Evolutionary conservation across 2,113 vertebrate species (phyloP).

Genomic region (Aix galericulata): DNA sequence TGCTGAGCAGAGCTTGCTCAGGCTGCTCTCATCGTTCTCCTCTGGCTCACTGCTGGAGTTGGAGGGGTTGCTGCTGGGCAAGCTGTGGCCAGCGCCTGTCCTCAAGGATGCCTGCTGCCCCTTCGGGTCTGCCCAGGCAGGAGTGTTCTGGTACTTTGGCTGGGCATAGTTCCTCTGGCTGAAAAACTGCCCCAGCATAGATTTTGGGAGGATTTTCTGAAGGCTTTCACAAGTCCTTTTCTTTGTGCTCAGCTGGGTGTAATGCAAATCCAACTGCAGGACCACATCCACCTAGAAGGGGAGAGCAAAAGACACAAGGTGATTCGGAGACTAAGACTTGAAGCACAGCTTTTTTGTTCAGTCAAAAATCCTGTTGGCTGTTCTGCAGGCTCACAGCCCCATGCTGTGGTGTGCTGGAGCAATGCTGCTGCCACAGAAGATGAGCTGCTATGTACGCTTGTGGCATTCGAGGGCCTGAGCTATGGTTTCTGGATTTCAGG

Average conservation of each 20-base stretch:
- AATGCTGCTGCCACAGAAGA: not conserved
- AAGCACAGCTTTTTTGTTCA: not conserved
- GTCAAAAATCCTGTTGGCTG: not conserved
- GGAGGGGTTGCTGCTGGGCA: slow-evolving; percentile 48
- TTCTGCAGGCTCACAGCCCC: slow-evolving; percentile 38
- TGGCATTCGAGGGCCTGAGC: accelerated
- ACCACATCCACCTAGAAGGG: slow-evolving; percentile 74
- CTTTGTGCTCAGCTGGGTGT: slow-evolving; percentile 69
- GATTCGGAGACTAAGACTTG: not conserved
- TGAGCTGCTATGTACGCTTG: not conserved
- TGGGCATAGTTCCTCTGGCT: not conserved
- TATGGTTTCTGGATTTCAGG: not conserved
- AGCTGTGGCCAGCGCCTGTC: slow-evolving; percentile 55
- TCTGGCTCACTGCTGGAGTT: slow-evolving; percentile 78
- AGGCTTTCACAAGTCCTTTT: slow-evolving; percentile 75
- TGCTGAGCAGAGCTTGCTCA: not conserved
- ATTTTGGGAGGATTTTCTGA: slow-evolving; percentile 72
- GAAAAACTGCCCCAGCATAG: slow-evolving; percentile 78
- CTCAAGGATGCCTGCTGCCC: slow-evolving; percentile 62
- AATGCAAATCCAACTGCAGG: slow-evolving; percentile 82
- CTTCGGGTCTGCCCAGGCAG: accelerated
- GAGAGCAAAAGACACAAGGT: not conserved
- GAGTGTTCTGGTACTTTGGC: not conserved
- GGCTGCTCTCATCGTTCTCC: slow-evolving; percentile 85
- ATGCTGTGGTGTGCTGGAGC: slow-evolving; percentile 16